Base-by-base conservation (phyloP, 2,888 invertebrate genomes). In the Platynereis dumerilii region DNA sequence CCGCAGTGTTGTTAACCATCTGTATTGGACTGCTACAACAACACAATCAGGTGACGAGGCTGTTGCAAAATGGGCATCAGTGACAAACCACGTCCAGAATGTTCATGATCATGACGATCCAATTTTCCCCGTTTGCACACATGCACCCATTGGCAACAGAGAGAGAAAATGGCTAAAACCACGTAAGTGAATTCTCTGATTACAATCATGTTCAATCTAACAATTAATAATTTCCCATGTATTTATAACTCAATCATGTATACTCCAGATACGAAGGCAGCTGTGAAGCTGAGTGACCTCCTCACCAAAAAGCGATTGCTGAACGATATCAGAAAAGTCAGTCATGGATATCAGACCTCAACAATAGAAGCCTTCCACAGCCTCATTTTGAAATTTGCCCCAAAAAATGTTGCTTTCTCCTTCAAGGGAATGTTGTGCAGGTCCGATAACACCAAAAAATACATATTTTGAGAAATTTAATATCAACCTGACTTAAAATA, bases 301-400 rank as follows among this genome's bases (percentile, higher is more conserved):
- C 3, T 52, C 24, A 22, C 5, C 7, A 52, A 20, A 7, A 52
- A 3, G 7, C 20, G 7, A 7, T 17, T 52, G 20, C 20, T 52
- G 7, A 52, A 17, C 5, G 52, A 52, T 17, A 52, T 52, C 20
- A 22, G 20, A 52, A 52, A 24, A 17, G 5, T 52, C 7, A 22
- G 20, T 22, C 52, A 3, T 7, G 7, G 3, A 17, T 17, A 52
- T 17, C 52, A 52, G 52, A 52, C 52, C 3, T 52, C 52, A 52
- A 22, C 52, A 3, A 22, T 52, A 3, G 52, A 52, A 17, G 52
- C 52, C 52, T 52, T 52, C n/a, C 52, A 52, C 52, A 52, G 52
- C 17, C 52, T 52, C 7, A 3, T 52, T 20, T 22, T 52, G 20
- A 20, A 52, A 22, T 52, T 52, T 52, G 52, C 52, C 7, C 52